Conservation (phyloP, 2,113 vertebrate species). For the Melospiza georgiana region DNA sequence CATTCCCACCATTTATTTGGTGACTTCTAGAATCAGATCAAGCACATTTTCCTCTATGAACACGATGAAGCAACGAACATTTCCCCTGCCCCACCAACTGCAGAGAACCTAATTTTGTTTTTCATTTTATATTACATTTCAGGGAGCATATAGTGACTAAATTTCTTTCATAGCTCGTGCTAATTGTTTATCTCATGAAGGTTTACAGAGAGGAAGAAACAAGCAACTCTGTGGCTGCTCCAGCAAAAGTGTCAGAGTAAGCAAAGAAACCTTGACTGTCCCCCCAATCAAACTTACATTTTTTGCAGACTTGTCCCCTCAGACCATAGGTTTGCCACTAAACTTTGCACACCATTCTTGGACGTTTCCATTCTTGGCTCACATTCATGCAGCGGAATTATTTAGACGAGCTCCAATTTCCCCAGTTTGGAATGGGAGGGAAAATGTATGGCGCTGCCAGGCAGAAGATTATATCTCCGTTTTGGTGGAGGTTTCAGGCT, state of each 20-base stretch:
- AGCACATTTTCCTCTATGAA: neutral
- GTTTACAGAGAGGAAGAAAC: neutral
- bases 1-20: neutral
- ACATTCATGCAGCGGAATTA: neutral
- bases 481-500: conserved; percentile 62
- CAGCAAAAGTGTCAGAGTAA: neutral
- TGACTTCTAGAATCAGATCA: neutral
- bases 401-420: conserved; percentile 1
- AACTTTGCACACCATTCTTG: neutral
- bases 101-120: neutral
- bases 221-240: neutral
- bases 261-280: neutral
- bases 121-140: neutral
- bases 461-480: conserved; percentile 56
- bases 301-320: neutral
- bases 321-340: neutral
- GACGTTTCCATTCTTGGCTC: neutral
- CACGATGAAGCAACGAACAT: neutral
- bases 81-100: neutral
- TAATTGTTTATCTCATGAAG: neutral
- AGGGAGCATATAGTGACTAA: neutral
- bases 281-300: neutral
- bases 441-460: conserved; percentile 18
- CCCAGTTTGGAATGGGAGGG: neutral
- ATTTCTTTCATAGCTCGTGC: neutral